These are phyloP conservation scores for Zosterops hypoxanthus DNA, from an alignment of 2,113 vertebrate genomes.

Conservation along the genomic window DNA sequence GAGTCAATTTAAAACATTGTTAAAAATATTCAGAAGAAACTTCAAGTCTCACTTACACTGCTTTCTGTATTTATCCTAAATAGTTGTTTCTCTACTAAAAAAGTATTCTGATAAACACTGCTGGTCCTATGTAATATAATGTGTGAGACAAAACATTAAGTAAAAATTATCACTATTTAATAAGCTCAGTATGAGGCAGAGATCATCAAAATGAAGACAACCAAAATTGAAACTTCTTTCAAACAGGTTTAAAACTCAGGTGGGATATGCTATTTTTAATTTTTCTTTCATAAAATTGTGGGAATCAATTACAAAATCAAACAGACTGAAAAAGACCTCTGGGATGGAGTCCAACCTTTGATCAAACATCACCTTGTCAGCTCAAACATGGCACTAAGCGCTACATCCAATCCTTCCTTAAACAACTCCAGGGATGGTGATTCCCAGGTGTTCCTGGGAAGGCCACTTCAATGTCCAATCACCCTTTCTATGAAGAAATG, in stretches of 20 bases:
- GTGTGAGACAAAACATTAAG: neutral
- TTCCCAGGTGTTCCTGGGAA: neutral
- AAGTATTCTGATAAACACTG: neutral
- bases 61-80: neutral
- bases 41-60: neutral
- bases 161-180: neutral
- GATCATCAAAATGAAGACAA: neutral
- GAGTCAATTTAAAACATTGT: neutral
- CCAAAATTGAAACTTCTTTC: neutral
- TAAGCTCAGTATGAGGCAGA: neutral
- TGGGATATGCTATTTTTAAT: neutral
- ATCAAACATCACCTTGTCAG: neutral
- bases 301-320: neutral
- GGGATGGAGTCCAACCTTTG: neutral
- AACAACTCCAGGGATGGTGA: fast-evolving
- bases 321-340: neutral
- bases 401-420: neutral
- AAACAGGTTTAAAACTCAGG: neutral
- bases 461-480: neutral
- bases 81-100: neutral
- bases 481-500: neutral
- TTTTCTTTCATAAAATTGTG: neutral
- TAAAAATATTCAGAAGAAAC: neutral
- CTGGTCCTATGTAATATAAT: neutral
- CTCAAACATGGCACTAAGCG: fast-evolving